phyloP scores from a whole-genome alignment of 1,140 invertebrate species.

The Pseudobourletiella spinata region DNA sequence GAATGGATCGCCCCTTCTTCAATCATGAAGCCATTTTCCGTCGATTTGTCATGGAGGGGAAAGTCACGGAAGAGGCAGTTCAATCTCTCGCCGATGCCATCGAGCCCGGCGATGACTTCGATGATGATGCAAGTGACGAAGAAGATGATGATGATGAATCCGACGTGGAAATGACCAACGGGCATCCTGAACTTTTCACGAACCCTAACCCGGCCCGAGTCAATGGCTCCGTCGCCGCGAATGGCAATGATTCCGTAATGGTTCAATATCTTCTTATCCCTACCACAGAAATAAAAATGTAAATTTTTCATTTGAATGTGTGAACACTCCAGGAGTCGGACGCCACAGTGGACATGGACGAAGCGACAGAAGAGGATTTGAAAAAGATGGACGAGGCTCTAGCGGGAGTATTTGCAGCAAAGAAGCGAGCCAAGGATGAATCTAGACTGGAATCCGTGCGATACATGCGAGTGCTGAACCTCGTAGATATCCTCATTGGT shows the following conservation, averaged over 20 bases:
- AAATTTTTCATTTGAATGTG: too few species aligned
- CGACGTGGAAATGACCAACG: too few species aligned
- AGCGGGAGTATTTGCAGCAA: conserved; percentile 57
- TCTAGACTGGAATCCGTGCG: conserved; percentile 50
- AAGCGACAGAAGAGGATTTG: conserved; percentile 64
- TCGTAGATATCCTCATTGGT: conserved; percentile 7
- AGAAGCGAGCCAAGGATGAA: conserved; percentile 47
- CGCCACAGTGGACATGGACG: conserved; percentile 64
- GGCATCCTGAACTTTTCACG: too few species aligned
- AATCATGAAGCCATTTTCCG: conserved; percentile 50
- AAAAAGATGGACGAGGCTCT: conserved; percentile 58
- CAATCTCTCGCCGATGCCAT: conserved; percentile 40
- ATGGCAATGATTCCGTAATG: too few species aligned
- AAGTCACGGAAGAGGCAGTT: conserved; percentile 49
- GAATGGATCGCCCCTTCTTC: conserved; percentile 53
- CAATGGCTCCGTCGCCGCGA: too few species aligned
- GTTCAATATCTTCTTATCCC: too few species aligned
- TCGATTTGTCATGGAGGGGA: conserved; percentile 51
- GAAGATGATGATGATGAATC: conserved; percentile 34
- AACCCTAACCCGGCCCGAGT: too few species aligned
- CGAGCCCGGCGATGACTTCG: conserved; percentile 10
- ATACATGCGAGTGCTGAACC: neutral
- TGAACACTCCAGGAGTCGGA: conserved; percentile 26
- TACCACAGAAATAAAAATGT: too few species aligned
- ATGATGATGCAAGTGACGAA: conserved; percentile 33